phyloP scores from a whole-genome alignment of 1,140 invertebrate genomes.

The Trissolcus basalis region DNA sequence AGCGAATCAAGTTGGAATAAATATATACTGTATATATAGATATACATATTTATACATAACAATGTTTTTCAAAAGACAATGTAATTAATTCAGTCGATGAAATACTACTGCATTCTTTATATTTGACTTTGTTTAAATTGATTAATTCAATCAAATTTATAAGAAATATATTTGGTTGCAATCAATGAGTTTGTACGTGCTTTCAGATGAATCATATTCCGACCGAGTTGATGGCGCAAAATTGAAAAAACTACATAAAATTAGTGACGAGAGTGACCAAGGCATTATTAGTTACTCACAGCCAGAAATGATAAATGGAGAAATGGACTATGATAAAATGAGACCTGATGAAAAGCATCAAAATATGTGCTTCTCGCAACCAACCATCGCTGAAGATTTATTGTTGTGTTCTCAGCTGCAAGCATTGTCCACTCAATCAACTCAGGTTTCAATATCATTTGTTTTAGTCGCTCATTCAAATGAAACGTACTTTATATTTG shows the following conservation, averaged over 20 bases:
- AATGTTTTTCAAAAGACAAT: no score
- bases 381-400: conserved; percentile 88
- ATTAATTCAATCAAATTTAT: no score
- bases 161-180: no score
- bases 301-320: conserved; percentile 65
- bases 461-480: no score
- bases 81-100: no score
- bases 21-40: no score
- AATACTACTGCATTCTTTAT: no score
- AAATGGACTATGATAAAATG: conserved; percentile 58
- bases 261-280: conserved; percentile 63
- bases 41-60: no score
- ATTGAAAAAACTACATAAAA: conserved; percentile 56
- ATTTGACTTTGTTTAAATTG: no score
- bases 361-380: conserved; percentile 90
- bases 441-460: no score
- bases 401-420: conserved; percentile 86
- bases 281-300: conserved; percentile 67
- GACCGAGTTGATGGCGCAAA: conserved; percentile 28
- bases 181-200: background rate
- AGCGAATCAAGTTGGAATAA: no score
- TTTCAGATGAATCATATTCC: conserved; percentile 25
- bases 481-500: no score
- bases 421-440: conserved; percentile 78
- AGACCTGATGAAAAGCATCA: conserved; percentile 65